Percentiles rank a stretch among this genome's conserved stretches.
Evolutionary conservation across 1,140 invertebrate genomes (phyloP).

Genomic region (Drosophila micromelanica): DNA sequence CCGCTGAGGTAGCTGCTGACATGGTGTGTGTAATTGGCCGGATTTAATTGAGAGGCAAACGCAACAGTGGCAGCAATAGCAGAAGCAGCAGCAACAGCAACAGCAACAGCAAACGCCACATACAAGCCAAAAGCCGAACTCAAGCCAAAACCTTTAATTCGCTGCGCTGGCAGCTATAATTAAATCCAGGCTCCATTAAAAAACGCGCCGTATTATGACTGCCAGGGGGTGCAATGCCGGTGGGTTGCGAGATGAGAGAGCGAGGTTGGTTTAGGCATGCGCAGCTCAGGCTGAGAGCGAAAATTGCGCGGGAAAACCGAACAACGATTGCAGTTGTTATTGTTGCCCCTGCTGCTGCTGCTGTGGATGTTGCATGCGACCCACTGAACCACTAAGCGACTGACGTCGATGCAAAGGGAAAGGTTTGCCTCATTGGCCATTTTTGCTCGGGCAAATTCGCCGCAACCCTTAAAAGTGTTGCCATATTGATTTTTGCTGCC

Average conservation of each 20-base stretch:
- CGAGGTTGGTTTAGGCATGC: slow-evolving; percentile 24
- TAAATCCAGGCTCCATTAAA: slow-evolving; percentile 32
- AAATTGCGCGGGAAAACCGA: slow-evolving; percentile 79
- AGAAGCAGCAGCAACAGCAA: slow-evolving; percentile 1
- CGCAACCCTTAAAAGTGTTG: slow-evolving; percentile 82
- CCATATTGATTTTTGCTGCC: slow-evolving; percentile 72
- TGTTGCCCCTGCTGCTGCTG: slow-evolving; percentile 2
- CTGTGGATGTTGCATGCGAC: slow-evolving; percentile 63
- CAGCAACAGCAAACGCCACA: background rate
- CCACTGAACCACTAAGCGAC: slow-evolving; percentile 74
- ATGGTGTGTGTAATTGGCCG: slow-evolving; percentile 56
- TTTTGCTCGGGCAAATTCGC: slow-evolving; percentile 60
- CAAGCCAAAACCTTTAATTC: slow-evolving; percentile 13
- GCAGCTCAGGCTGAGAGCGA: slow-evolving; percentile 43
- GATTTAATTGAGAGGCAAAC: slow-evolving; percentile 47
- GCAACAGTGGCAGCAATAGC: background rate
- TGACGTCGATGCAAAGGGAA: background rate
- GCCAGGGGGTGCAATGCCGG: background rate
- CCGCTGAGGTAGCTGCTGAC: slow-evolving; percentile 8
- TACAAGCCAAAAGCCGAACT: background rate
- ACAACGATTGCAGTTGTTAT: slow-evolving; percentile 36
- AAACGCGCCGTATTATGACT: slow-evolving; percentile 27
- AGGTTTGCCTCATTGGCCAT: slow-evolving; percentile 29
- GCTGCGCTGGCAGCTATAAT: slow-evolving; percentile 32
- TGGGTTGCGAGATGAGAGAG: background rate